phyloP scores from a whole-genome alignment of 2,797 vertebrate species.

The Miichthys miiuy region DNA sequence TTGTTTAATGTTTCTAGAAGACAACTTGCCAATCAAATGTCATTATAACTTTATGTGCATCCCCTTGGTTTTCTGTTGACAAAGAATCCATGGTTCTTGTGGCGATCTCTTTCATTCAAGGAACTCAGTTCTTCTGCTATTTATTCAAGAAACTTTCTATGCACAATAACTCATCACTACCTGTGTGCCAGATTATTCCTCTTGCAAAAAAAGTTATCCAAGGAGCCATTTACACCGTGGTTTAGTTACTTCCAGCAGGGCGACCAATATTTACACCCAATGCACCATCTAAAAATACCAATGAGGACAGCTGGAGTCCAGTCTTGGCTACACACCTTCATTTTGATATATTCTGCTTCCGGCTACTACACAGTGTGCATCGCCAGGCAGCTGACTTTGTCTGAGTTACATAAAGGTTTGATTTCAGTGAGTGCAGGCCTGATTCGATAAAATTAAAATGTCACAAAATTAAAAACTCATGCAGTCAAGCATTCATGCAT shows the following conservation, averaged over 20 bases:
- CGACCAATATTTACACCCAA: slow-evolving; percentile 14
- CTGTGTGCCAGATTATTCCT: slow-evolving; percentile 29
- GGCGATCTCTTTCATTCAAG: slow-evolving; percentile 26
- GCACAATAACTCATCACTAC: slow-evolving; percentile 24
- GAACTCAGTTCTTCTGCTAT: slow-evolving; percentile 38
- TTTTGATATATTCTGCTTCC: slow-evolving; percentile 20
- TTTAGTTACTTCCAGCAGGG: slow-evolving; percentile 8
- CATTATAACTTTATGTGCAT: slow-evolving; percentile 19
- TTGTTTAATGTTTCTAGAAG: slow-evolving; percentile 19
- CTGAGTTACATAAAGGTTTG: slow-evolving; percentile 1
- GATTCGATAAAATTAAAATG: slow-evolving; percentile 1
- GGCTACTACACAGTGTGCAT: background rate
- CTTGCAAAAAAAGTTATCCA: slow-evolving; percentile 6
- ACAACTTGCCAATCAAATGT: slow-evolving; percentile 54
- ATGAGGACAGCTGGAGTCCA: slow-evolving; percentile 9
- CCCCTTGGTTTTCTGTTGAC: slow-evolving; percentile 45
- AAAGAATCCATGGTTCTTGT: slow-evolving; percentile 34
- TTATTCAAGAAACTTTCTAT: slow-evolving; percentile 24
- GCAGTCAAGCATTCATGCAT: slow-evolving; percentile 13
- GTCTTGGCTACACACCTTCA: background rate
- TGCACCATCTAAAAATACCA: background rate
- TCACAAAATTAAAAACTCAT: slow-evolving; percentile 9
- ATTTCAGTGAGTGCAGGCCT: background rate
- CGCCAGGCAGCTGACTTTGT: background rate
- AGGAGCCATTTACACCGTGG: background rate